A percentile compares a stretch with the other conserved stretches of the same genome.
These are phyloP conservation scores for Miichthys miiuy DNA, from an alignment of 2,797 vertebrate species.

Conservation along the genomic window DNA sequence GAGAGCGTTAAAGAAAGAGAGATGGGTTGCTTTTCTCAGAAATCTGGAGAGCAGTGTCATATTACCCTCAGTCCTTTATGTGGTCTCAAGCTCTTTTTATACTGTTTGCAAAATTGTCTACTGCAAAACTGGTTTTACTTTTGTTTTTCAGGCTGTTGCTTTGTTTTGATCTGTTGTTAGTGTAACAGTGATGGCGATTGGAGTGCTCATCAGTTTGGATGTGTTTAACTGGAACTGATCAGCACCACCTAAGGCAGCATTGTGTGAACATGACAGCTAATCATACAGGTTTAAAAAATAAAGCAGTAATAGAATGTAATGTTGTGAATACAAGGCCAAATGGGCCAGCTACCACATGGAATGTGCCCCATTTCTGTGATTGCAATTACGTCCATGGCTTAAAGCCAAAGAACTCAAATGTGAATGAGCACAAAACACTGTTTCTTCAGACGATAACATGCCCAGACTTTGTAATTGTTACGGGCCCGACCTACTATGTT, in stretches of 20 bases:
- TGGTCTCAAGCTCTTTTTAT: constrained; percentile 73
- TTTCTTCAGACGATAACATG: constrained; percentile 64
- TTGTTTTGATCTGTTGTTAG: constrained; percentile 21
- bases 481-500: constrained; percentile 27
- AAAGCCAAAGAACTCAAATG: constrained; percentile 45
- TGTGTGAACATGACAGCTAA: constrained; percentile 18
- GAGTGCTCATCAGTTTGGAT: not conserved
- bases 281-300: constrained; percentile 15
- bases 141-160: constrained; percentile 44
- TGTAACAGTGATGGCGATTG: not conserved
- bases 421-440: constrained; percentile 43
- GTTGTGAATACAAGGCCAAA: constrained; percentile 40
- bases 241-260: not conserved
- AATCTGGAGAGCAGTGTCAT: constrained; percentile 70
- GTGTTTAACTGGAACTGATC: constrained; percentile 17
- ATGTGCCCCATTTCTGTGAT: constrained; percentile 51
- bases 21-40: constrained; percentile 75
- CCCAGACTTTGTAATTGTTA: constrained; percentile 68
- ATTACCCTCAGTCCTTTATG: constrained; percentile 74
- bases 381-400: constrained; percentile 58
- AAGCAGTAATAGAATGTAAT: constrained; percentile 16
- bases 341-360: constrained; percentile 55
- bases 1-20: constrained; percentile 54
- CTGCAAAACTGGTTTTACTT: constrained; percentile 65
- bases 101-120: constrained; percentile 54